Evolutionary conservation across 2,797 vertebrate species (phyloP).

Genomic region (Anolis apletophallus): DNA sequence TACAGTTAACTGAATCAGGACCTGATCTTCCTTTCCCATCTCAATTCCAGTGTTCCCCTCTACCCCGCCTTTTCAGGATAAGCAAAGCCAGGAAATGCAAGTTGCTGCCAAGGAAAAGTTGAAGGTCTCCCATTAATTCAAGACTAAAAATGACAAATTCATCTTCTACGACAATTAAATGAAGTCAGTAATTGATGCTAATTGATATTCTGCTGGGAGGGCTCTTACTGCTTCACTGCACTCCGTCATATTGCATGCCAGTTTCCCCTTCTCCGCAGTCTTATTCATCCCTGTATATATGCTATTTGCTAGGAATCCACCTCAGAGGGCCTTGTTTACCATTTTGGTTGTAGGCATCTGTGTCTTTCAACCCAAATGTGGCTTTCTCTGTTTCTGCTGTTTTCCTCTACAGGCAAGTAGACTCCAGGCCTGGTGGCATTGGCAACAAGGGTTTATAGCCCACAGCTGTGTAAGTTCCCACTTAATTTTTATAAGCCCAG

Average conservation of each 20-base stretch:
- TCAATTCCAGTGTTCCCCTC: not conserved
- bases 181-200: conserved; percentile 90
- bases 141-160: conserved; percentile 89
- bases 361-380: not conserved
- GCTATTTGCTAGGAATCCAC: not conserved
- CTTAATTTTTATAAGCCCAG: conserved; percentile 84
- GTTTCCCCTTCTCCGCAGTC: conserved; percentile 9
- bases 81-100: conserved; percentile 32
- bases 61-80: not conserved
- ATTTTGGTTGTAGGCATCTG: not conserved
- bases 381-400: conserved; percentile 11
- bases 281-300: conserved; percentile 21
- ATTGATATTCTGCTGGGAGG: conserved; percentile 85
- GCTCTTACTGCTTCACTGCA: conserved; percentile 62
- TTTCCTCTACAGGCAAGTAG: conserved; percentile 62
- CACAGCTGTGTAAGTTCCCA: conserved; percentile 84
- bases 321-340: not conserved
- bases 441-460: conserved; percentile 80
- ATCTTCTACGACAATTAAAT: conserved; percentile 88
- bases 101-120: conserved; percentile 84
- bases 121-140: conserved; percentile 88
- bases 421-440: conserved; percentile 71
- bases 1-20: not conserved
- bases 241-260: conserved; percentile 46
- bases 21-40: not conserved